Base-by-base conservation (phyloP, 2,113 vertebrate genomes). In the Chamaea fasciata region DNA sequence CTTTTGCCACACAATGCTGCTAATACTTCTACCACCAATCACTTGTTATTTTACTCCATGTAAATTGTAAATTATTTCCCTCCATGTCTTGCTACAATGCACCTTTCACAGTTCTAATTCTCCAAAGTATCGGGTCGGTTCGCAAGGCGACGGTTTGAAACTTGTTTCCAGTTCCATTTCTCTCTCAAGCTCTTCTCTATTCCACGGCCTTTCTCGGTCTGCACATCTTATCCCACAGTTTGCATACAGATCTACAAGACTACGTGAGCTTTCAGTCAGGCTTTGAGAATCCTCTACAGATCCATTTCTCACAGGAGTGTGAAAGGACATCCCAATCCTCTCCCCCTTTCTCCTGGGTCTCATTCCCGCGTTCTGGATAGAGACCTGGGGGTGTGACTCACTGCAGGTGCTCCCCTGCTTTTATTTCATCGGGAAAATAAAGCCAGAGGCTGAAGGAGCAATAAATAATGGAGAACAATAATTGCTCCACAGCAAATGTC, bases 401-500 rank as follows among this genome's bases (percentile, higher is more conserved):
- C 57, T 59, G n/a, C n/a, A 59, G 56, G 11, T 35, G 57, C 23
- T 17, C 57, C 57, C 57, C 4, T 59, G 57, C n/a, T 59, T 35
- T 59, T 59, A 26, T 26, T 59, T 59, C 57, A 59, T 59, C 7
- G 7, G 57, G n/a, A 59, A 57, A 68, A 59, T 6, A 55, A 67
- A 46, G 23, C 9, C 22, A 41, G 60, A 56, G 16, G 70, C 39
- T 46, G 65, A 56, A 69, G 1, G 71, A 37, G 12, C 1, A 63
- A 65, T 35, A 35, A 35, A 59, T 35, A 35, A 35, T 13, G 11
- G 26, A 28, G 13, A 28, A 39, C 11, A 35, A 35, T 27, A 39
- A 62, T 4, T 4, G 4, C 30, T 13, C 27, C 16, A 35, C n/a
- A 12, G 75, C 9, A n/a, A 44, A 3, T 2, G 3, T 0, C 42